Evolutionary conservation across 2,888 invertebrate genomes (phyloP).

Genomic region (Caenorhabditis imperialis): DNA sequence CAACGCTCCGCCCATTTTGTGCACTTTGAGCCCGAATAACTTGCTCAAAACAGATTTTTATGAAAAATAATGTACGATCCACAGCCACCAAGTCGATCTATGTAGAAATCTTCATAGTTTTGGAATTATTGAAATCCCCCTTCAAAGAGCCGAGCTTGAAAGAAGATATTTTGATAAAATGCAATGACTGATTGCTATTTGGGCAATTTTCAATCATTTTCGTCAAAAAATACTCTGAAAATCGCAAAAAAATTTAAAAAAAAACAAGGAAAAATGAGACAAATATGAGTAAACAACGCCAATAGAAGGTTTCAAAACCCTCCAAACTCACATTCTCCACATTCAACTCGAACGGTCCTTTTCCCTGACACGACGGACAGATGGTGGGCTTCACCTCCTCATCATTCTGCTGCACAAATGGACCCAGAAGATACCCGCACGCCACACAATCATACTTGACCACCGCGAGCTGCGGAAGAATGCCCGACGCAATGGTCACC

Average conservation of each 20-base stretch:
- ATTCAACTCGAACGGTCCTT: conserved; percentile 95
- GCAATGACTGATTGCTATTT: too few relatives aligned
- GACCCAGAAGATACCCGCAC: conserved; percentile 94
- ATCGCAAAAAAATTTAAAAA: background rate
- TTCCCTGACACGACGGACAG: conserved; percentile 97
- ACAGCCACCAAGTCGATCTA: too few relatives aligned
- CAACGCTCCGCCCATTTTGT: too few relatives aligned
- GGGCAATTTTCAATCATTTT: conserved; percentile 10
- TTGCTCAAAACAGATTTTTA: too few relatives aligned
- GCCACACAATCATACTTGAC: conserved; percentile 97
- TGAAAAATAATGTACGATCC: too few relatives aligned
- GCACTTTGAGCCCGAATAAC: too few relatives aligned
- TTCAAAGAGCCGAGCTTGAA: too few relatives aligned
- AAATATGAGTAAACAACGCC: too few relatives aligned
- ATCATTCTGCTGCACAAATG: conserved; percentile 87
- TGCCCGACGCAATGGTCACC: conserved; percentile 92
- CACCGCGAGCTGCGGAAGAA: conserved; percentile 93
- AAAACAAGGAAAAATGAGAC: too few relatives aligned
- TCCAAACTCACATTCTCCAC: conserved; percentile 85
- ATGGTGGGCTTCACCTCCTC: conserved; percentile 94
- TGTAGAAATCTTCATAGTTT: too few relatives aligned
- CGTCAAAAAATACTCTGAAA: background rate
- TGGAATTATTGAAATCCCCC: too few relatives aligned
- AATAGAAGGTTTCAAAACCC: too few relatives aligned
- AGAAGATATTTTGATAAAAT: background rate